phyloP scores from a whole-genome alignment of 2,113 vertebrate species.

The Crypturellus undulatus region DNA sequence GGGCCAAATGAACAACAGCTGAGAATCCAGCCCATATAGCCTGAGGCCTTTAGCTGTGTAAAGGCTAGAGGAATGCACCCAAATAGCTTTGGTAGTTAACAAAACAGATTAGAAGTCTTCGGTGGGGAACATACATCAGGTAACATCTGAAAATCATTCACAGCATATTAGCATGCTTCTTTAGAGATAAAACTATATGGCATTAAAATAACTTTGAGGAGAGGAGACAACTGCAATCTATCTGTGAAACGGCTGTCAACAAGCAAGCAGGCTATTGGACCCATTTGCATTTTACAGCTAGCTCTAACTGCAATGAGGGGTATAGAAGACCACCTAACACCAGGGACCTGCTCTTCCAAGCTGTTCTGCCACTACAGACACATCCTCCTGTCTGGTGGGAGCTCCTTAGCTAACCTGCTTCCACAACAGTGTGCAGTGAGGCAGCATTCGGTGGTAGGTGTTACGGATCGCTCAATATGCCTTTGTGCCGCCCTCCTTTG shows the following conservation, averaged over 20 bases:
- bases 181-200: constrained; percentile 18
- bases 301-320: not conserved
- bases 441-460: not conserved
- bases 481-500: not conserved
- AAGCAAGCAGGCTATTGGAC: not conserved
- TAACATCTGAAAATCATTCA: constrained; percentile 50
- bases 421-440: too few relatives aligned
- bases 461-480: not conserved
- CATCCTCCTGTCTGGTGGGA: not conserved
- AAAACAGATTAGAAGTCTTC: constrained; percentile 67
- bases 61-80: constrained; percentile 61
- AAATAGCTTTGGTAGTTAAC: constrained; percentile 72
- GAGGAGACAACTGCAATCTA: not conserved
- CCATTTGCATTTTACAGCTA: not conserved
- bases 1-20: constrained; percentile 68
- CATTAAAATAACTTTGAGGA: constrained; percentile 17
- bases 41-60: constrained; percentile 55
- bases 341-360: not conserved
- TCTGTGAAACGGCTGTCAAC: not conserved
- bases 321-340: not conserved
- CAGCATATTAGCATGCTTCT: constrained; percentile 6
- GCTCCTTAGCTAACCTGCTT: not conserved
- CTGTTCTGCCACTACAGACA: not conserved
- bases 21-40: constrained; percentile 69
- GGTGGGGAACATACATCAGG: not conserved